A percentile compares a stretch with the other conserved stretches of the same genome.
Evolutionary conservation across 2,113 vertebrate genomes (phyloP).

Genomic region (Erythrocercus mccallii): DNA sequence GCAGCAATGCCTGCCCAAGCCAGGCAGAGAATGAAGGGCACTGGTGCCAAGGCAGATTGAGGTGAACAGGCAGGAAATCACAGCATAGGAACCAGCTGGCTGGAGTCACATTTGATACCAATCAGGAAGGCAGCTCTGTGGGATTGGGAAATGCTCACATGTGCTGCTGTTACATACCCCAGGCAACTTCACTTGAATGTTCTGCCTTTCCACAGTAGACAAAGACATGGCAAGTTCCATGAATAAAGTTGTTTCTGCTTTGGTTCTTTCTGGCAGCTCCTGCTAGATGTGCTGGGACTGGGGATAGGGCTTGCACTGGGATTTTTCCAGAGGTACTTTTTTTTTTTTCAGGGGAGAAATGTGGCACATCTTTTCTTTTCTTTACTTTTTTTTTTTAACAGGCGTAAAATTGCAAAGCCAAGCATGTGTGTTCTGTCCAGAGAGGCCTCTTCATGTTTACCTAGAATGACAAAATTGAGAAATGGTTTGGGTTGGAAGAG

Average conservation of each 20-base stretch:
- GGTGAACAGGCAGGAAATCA: background rate
- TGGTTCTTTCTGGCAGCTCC: background rate
- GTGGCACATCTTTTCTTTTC: fast-evolving
- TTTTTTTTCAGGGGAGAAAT: background rate
- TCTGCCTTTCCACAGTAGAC: background rate
- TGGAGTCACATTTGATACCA: background rate
- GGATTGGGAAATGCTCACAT: background rate
- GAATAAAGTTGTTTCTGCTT: background rate
- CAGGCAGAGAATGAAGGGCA: background rate
- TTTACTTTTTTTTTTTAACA: background rate
- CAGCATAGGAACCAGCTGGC: background rate
- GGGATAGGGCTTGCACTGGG: background rate
- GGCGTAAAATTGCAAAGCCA: background rate
- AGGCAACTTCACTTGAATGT: background rate
- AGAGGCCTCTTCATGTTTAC: background rate
- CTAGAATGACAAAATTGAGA: background rate
- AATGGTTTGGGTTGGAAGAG: background rate
- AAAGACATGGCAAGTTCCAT: background rate
- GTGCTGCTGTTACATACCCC: background rate
- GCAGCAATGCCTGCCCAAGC: background rate
- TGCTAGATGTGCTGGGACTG: background rate
- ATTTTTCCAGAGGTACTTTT: background rate
- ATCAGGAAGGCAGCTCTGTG: background rate
- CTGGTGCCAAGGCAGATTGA: background rate
- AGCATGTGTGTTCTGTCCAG: background rate